Conservation (phyloP, 2,888 invertebrate genomes). For the Eilema caniola region DNA sequence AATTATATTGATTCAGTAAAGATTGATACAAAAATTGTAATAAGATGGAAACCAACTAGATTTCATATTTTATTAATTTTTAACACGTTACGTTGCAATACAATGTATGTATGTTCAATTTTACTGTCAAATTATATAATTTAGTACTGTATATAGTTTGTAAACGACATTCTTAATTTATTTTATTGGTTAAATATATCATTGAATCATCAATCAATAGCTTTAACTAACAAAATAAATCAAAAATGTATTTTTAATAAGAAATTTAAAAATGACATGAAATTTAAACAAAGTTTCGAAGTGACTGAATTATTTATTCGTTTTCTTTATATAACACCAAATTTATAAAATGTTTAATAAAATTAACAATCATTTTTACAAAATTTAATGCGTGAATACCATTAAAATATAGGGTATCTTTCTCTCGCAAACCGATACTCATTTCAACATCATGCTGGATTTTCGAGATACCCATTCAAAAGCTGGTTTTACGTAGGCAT, state of each 20-base stretch:
- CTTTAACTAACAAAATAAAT: too few relatives aligned
- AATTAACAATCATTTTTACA: neutral
- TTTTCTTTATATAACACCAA: too few relatives aligned
- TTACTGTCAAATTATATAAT: too few relatives aligned
- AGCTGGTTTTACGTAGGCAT: slow-evolving; percentile 69
- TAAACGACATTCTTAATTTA: too few relatives aligned
- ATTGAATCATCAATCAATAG: too few relatives aligned
- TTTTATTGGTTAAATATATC: too few relatives aligned
- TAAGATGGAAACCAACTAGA: slow-evolving; percentile 55
- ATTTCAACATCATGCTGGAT: slow-evolving; percentile 11
- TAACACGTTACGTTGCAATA: neutral
- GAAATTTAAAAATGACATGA: too few relatives aligned
- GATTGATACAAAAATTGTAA: slow-evolving; percentile 9
- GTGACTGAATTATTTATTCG: neutral
- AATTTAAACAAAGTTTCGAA: neutral
- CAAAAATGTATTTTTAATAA: too few relatives aligned
- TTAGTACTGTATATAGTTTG: too few relatives aligned
- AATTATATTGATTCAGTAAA: slow-evolving; percentile 11
- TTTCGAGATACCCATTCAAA: slow-evolving; percentile 32
- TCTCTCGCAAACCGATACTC: neutral
- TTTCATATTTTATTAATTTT: slow-evolving; percentile 13
- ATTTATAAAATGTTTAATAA: neutral
- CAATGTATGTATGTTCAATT: neutral
- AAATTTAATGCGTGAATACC: neutral
- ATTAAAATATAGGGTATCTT: neutral